Evolutionary conservation across 2,797 vertebrate genomes (phyloP), one percentile per base, ranked within the genome.

Genomic region (Austrolebias charrua): DNA sequence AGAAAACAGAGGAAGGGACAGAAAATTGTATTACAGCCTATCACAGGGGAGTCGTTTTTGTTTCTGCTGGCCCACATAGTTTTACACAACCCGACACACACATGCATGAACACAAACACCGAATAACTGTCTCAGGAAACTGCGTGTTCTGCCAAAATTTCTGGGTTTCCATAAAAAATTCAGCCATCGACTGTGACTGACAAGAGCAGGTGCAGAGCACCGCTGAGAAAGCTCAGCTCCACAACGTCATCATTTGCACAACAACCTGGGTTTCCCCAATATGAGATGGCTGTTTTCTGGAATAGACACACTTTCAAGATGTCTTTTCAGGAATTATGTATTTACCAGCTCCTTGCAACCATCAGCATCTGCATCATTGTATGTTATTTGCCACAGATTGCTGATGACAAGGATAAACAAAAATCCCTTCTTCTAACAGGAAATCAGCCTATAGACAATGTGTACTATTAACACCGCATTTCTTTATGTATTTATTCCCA

Each of bases 1-100:
- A 74, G 66, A 67, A 78, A 85, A 74, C 64, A 69, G 55, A 65
- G 53, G 60, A 82, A 75, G 28, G 58, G 66, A 63, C 60, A 75
- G 69, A 59, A 43, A 80, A 79, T 81, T 16, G 63, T 62, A 70
- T 45, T 68, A 19, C 31, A 29, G 61, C 65, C 54, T 46, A 16
- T 76, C 69, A 66, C 62, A 46, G 38, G 60, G 75, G 63, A 82
- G 55, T 54, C 50, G 55, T 44, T 19, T 75, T 70, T 70, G 62
- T 65, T 71, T 51, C 55, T 53, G 35, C 31, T 66, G 55, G 64
- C 75, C 42, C n/a, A 51, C 19, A 19, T 52, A 64, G 35, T 56
- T 15, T 70, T 48, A 29, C 29, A 53, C 61, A 76, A 49, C 40
- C 56, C 46, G 31, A 4, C 33, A 49, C 49, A 55, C 33, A 19